Evolutionary conservation across 2,797 vertebrate species (phyloP).

Genomic region (Enteromius unitaeniatus): DNA sequence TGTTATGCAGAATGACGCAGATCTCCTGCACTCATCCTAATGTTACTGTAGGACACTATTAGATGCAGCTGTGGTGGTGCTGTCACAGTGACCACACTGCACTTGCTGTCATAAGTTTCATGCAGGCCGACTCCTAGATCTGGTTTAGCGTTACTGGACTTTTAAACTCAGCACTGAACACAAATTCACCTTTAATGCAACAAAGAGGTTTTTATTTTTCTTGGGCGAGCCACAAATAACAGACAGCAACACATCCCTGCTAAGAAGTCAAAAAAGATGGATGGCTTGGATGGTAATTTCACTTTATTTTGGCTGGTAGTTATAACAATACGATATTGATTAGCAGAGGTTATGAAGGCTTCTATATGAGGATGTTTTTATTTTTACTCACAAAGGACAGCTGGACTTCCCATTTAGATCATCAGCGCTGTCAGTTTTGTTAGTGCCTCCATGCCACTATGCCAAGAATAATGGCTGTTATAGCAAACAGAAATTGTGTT

Average conservation of each 20-base stretch:
- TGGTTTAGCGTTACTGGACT: constrained; percentile 4
- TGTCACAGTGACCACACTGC: not conserved
- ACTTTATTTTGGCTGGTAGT: constrained; percentile 26
- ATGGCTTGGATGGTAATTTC: constrained; percentile 25
- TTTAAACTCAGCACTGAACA: constrained; percentile 17
- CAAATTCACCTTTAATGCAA: constrained; percentile 31
- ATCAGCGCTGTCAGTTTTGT: not conserved
- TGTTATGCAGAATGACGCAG: not conserved
- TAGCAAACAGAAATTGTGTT: not conserved
- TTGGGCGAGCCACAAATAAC: constrained; percentile 20
- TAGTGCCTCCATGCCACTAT: not conserved
- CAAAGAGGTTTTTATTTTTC: constrained; percentile 18
- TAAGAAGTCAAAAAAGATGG: constrained; percentile 25
- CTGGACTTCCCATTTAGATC: constrained; percentile 1
- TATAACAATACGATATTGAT: not conserved
- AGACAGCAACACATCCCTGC: not conserved
- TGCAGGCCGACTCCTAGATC: not conserved
- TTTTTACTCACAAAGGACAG: not conserved
- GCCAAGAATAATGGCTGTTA: constrained; percentile 13
- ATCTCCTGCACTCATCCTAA: not conserved
- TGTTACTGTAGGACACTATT: constrained; percentile 43
- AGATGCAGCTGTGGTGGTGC: constrained; percentile 12
- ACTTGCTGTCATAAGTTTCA: not conserved
- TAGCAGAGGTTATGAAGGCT: not conserved
- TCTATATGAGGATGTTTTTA: constrained; percentile 4